phyloP scores from a whole-genome alignment of 2,113 vertebrate species.

The Neopipo cinnamomea region DNA sequence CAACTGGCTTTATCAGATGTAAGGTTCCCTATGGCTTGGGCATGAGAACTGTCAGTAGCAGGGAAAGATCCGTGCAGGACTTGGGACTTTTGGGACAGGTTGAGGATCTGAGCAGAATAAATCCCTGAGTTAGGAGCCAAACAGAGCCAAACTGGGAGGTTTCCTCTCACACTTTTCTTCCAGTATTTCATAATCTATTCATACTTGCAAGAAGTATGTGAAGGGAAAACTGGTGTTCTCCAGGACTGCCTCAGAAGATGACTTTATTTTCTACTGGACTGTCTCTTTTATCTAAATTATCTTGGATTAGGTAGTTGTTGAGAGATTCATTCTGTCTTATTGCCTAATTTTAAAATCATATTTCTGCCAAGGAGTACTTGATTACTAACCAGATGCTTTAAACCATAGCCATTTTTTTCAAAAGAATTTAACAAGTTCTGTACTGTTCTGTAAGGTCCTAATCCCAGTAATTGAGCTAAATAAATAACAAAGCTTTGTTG shows the following conservation, averaged over 20 bases:
- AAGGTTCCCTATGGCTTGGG: not conserved
- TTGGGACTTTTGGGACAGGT: not conserved
- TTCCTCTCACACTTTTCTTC: not conserved
- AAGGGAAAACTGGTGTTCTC: not conserved
- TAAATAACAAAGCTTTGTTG: not conserved
- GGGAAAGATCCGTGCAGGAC: not conserved
- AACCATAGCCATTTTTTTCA: not conserved
- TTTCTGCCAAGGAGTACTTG: not conserved
- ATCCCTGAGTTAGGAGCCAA: not conserved
- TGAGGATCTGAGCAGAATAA: not conserved
- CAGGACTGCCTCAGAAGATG: not conserved
- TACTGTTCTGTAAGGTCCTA: not conserved
- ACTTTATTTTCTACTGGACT: not conserved
- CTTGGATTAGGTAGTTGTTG: not conserved
- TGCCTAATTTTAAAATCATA: not conserved
- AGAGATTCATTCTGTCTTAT: not conserved
- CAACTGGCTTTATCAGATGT: not conserved
- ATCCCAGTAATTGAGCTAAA: not conserved
- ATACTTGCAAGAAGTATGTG: not conserved
- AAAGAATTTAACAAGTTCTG: not conserved
- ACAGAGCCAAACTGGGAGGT: not conserved
- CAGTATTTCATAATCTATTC: not conserved
- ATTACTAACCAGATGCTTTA: not conserved
- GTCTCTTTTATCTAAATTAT: not conserved
- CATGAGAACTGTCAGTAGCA: not conserved